Base-by-base conservation (phyloP, 2,113 vertebrate genomes). In the Chaenogobius annularis region DNA sequence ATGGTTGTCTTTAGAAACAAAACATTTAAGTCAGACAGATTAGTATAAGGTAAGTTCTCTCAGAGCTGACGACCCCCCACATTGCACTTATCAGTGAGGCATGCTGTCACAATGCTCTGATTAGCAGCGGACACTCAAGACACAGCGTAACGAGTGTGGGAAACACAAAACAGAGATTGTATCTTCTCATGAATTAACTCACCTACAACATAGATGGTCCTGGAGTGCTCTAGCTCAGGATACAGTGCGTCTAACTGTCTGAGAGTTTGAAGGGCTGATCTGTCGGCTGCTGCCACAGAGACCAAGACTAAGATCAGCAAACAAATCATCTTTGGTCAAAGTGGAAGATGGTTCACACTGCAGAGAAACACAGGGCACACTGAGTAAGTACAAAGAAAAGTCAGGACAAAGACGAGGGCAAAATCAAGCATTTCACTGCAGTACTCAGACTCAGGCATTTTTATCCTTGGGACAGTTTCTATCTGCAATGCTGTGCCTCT, bases 141-240 rank as follows among this genome's bases (percentile, higher is more conserved):
- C 74, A 56, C 80, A 67, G 72, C 80, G 77, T 72, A 75, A 67
- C 48, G 75, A 72, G 77, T 71, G 82, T 70, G 22, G 20, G 0
- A 40, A 78, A 85, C 59, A 50, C 54, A 62, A 50, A 79, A 66
- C 84, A 80, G 73, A 8, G 23, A 22, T 15, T 15, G 23, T 63
- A 52, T 46, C 40, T 10, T 14, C 14, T 55, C 44, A 63, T 22
- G 20, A 58, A 40, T 35, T n/a, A 10, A 47, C 83, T 83, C 95
- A 99, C 97, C 97, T 93, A 93, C 92, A 79, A 98, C 92, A 59
- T 97, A 96, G 90, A 97, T 93, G 81, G 95, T 96, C 85, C 94
- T 94, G 74, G 95, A 94, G 80, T 91, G 88, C 66, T 94, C 92
- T 88, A 94, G 85, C 17, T 92, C 85, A 50, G 93, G 94, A 68